Evolutionary conservation across 2,888 invertebrate species (phyloP).

Genomic region (Subacronicta megacephala): DNA sequence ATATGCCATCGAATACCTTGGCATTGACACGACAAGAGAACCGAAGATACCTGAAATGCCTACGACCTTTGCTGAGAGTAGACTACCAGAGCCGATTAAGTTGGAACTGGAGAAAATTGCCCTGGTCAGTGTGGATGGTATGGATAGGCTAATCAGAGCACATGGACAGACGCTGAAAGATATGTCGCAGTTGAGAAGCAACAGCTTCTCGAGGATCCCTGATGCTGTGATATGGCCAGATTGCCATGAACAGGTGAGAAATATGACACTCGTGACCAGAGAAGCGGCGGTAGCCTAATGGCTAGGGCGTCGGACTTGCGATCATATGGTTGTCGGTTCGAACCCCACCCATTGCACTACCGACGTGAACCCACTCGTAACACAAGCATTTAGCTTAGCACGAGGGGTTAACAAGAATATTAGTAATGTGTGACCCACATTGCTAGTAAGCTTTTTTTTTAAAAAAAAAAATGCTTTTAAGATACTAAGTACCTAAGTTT

Average conservation of each 20-base stretch:
- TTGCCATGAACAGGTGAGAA: conserved; percentile 92
- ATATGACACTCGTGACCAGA: too few species aligned
- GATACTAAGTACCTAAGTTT: too few species aligned
- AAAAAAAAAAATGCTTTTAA: too few species aligned
- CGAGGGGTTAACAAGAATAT: too few species aligned
- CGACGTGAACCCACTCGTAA: too few species aligned
- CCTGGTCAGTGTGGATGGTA: conserved; percentile 90
- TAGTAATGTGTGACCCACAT: too few species aligned
- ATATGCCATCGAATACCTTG: conserved; percentile 94
- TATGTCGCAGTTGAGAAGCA: conserved; percentile 93
- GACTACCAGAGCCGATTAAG: conserved; percentile 90
- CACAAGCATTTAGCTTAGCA: too few species aligned
- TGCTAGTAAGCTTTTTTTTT: too few species aligned
- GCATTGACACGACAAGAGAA: conserved; percentile 88
- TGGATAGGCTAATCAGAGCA: conserved; percentile 95
- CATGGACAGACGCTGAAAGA: conserved; percentile 98
- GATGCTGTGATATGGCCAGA: conserved; percentile 98
- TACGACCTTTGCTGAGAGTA: conserved; percentile 91
- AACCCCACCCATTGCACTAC: too few species aligned
- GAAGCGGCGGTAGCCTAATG: too few species aligned
- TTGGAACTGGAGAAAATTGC: conserved; percentile 87
- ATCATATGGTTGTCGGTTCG: too few species aligned
- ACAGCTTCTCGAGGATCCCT: conserved; percentile 95
- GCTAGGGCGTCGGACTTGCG: too few species aligned
- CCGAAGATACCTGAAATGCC: conserved; percentile 88